Percentiles rank a stretch among this genome's conserved stretches.
These are phyloP conservation scores for Cybosia mesomella DNA, from an alignment of 2,888 invertebrate genomes.

Conservation along the genomic window DNA sequence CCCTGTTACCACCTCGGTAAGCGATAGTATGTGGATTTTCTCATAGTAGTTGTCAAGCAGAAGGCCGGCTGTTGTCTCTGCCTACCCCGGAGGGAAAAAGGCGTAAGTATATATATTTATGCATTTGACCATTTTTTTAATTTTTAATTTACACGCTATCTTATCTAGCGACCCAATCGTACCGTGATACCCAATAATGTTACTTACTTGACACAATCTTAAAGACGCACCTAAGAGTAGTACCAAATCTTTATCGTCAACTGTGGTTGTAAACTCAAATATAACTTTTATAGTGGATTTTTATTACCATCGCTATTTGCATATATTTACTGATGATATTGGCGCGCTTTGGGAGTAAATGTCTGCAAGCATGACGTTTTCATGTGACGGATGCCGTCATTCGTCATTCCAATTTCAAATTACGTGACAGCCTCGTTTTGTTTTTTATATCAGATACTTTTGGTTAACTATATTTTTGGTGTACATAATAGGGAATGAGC, in stretches of 20 bases:
- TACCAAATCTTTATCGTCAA: slow-evolving; percentile 4
- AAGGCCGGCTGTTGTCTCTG: too few species aligned
- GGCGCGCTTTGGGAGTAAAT: neutral
- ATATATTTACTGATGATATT: neutral
- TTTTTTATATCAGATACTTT: neutral
- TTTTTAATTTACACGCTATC: too few species aligned
- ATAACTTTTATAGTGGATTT: neutral
- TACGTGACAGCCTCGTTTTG: neutral
- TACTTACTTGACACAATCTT: neutral
- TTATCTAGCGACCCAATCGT: too few species aligned
- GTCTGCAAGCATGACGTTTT: neutral
- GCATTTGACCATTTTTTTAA: neutral
- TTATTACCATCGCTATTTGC: neutral
- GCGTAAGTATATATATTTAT: too few species aligned
- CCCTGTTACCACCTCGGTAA: too few species aligned
- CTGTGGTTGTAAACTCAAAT: neutral
- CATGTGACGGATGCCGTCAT: neutral
- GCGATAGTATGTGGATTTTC: too few species aligned
- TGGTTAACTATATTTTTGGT: too few species aligned
- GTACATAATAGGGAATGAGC: too few species aligned
- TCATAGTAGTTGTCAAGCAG: too few species aligned
- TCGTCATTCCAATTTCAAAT: slow-evolving; percentile 4
- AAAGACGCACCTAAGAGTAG: neutral
- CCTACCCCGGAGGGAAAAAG: too few species aligned
- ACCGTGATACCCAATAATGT: neutral